Conservation (phyloP, 2,888 invertebrate genomes). For the Cerastis leucographa region DNA sequence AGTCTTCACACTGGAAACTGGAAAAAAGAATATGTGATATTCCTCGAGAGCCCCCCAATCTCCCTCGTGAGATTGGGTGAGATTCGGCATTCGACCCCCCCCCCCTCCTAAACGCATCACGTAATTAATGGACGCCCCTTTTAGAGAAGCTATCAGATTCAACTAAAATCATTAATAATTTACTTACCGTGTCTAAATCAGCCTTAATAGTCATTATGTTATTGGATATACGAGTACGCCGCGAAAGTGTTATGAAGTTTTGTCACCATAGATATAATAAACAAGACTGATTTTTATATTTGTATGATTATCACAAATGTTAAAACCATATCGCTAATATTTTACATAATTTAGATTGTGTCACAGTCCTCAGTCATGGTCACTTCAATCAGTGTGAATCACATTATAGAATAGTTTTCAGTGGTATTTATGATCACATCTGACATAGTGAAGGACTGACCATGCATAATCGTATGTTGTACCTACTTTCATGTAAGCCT, state of each 20-base stretch:
- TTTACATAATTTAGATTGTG: constrained; percentile 33
- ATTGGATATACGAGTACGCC: not conserved
- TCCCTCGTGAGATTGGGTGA: too few species aligned
- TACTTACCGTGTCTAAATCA: too few species aligned
- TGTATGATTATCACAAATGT: not conserved
- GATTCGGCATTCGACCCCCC: too few species aligned
- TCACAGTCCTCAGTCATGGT: not conserved
- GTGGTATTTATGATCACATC: not conserved
- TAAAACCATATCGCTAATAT: constrained; percentile 13
- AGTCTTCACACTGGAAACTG: too few species aligned
- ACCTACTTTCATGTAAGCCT: constrained; percentile 3
- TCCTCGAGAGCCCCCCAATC: too few species aligned
- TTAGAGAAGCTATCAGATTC: too few species aligned
- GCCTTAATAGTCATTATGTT: not conserved
- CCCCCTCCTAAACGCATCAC: too few species aligned
- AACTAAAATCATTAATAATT: too few species aligned
- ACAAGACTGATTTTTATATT: too few species aligned
- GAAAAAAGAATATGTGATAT: too few species aligned
- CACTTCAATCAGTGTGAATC: constrained; percentile 14
- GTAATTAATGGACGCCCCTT: too few species aligned
- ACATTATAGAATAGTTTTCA: not conserved
- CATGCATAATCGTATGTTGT: not conserved
- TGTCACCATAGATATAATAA: not conserved
- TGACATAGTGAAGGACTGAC: not conserved
- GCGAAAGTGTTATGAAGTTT: not conserved